A percentile compares a stretch with the other conserved stretches of the same genome.
Evolutionary conservation across 2,797 vertebrate genomes (phyloP).

Genomic region (Phalanger gymnotis): DNA sequence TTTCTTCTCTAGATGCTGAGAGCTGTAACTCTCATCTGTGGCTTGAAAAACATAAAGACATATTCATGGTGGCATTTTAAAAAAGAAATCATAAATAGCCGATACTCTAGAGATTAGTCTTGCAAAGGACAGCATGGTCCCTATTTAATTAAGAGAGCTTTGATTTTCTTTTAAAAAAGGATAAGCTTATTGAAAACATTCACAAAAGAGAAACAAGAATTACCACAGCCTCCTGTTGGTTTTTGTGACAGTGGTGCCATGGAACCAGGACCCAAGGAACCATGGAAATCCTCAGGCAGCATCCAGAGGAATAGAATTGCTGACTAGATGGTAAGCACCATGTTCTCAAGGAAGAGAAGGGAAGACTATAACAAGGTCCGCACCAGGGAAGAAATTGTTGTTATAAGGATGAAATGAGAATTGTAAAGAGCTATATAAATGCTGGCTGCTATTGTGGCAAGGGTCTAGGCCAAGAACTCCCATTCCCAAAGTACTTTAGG

Average conservation of each 20-base stretch:
- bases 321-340: neutral
- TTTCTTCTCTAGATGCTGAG: neutral
- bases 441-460: neutral
- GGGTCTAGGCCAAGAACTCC: neutral
- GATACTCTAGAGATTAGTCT: neutral
- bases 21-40: neutral
- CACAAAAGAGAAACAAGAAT: neutral
- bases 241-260: neutral
- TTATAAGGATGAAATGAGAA: neutral
- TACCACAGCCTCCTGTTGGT: neutral
- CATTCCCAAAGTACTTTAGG: neutral
- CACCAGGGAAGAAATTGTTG: neutral
- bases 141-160: neutral
- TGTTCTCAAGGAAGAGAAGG: neutral
- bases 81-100: neutral
- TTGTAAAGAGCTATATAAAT: neutral
- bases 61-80: neutral
- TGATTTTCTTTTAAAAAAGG: neutral
- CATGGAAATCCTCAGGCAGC: neutral
- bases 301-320: neutral
- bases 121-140: neutral
- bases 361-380: neutral
- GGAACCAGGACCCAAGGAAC: neutral
- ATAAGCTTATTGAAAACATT: neutral
- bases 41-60: neutral